phyloP scores from a whole-genome alignment of 2,888 invertebrate species.

The Meiosimyza decipiens region DNA sequence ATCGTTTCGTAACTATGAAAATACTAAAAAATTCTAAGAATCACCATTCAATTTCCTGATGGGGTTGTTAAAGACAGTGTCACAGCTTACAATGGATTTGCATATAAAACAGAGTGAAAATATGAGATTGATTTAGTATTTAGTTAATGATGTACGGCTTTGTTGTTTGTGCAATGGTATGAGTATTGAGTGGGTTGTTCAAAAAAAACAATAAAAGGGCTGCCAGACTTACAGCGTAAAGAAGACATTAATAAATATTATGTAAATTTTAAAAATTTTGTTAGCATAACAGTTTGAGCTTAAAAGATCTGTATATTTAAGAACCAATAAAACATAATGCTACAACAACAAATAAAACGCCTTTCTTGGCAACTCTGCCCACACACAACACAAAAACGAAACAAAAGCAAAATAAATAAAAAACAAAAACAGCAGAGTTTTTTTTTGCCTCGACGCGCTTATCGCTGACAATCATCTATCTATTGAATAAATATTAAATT shows the following conservation, averaged over 20 bases:
- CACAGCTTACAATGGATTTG: not conserved
- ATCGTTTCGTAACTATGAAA: too few species aligned
- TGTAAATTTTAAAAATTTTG: too few species aligned
- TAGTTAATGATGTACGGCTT: slow-evolving; percentile 5
- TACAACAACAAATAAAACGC: slow-evolving; percentile 9
- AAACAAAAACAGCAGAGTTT: too few species aligned
- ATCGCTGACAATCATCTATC: slow-evolving; percentile 48
- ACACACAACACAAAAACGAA: slow-evolving; percentile 22
- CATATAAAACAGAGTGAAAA: slow-evolving; percentile 3
- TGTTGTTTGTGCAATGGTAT: not conserved
- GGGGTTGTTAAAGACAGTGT: too few species aligned
- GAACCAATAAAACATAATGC: too few species aligned
- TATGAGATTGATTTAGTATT: not conserved
- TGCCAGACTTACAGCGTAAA: not conserved
- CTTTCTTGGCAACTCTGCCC: slow-evolving; percentile 45
- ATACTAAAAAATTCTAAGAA: too few species aligned
- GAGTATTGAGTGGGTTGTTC: not conserved
- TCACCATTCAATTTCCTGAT: too few species aligned
- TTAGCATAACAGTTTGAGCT: too few species aligned
- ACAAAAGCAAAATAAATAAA: not conserved
- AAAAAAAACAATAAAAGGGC: not conserved
- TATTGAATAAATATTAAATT: slow-evolving; percentile 58
- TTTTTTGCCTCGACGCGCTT: slow-evolving; percentile 3
- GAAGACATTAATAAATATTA: too few species aligned
- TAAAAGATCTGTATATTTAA: too few species aligned